Base-by-base conservation (phyloP, 2,797 vertebrate genomes). In the Crypturellus tataupa region DNA sequence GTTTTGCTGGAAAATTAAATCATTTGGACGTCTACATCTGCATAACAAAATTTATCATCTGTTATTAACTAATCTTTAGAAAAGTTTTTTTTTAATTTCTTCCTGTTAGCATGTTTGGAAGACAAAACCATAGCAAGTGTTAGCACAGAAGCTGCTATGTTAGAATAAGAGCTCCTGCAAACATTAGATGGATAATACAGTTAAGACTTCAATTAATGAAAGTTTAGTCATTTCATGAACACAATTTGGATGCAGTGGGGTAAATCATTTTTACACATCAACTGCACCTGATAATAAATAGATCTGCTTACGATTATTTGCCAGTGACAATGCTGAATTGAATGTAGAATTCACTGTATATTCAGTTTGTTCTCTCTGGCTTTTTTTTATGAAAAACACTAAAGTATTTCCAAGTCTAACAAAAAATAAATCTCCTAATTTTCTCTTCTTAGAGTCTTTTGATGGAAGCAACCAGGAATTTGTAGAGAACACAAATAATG, bases 31-130 rank as follows among this genome's bases (percentile, higher is more conserved):
- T 62, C 47, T 79, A 88, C 65, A 95, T 90, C 86, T 96, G 91
- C 93, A 96, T 96, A 97, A 84, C 59, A 97, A 93, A 97, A 97
- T 95, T 88, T 97, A 97, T 96, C 96, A 87, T 89, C 91, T 94
- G 60, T 94, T 97, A 97, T 97, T 97, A 96, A 96, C 83, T 97
- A 96, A 97, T 90, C 93, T 98, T 97, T 96, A 93, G 65, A 94
- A 97, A 96, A 94, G 55, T 68, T 11, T 68, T 89, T 93, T 94
- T 97, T 94, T 85, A 93, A 96, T 97, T 97, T 97, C 77, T 56
- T 97, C 67, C 46, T 95, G 87, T 93, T 93, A 96, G 64, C 63
- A 49, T 80, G 91, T 53, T 4, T 25, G 40, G 65, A 96, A 97
- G 94, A 97, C 4, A 6, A 94, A 94, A 94, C 62, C 39, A 65